Evolutionary conservation across 2,888 invertebrate genomes (phyloP).

Genomic region (Baronia brevicornis): DNA sequence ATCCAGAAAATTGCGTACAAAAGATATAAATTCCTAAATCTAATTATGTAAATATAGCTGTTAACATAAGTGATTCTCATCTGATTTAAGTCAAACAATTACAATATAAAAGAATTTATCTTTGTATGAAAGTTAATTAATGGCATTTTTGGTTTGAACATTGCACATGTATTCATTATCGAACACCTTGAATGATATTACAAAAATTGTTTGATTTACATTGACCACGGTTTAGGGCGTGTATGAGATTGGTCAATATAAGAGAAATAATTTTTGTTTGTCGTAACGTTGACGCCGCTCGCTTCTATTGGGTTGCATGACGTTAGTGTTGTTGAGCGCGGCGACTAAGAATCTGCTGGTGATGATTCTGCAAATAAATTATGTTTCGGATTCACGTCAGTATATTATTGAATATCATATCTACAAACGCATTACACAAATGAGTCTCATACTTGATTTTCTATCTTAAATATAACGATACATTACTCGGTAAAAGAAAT

Average conservation of each 20-base stretch:
- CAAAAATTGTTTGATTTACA: constrained; percentile 59
- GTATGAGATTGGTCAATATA: constrained; percentile 43
- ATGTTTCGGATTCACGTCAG: too few species aligned
- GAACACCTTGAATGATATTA: constrained; percentile 53
- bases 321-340: constrained; percentile 30
- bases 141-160: constrained; percentile 74
- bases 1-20: constrained; percentile 71
- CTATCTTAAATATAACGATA: too few species aligned
- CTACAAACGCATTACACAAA: too few species aligned
- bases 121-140: constrained; percentile 63
- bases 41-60: constrained; percentile 68
- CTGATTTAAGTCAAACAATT: constrained; percentile 70
- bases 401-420: too few species aligned
- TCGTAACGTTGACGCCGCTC: constrained; percentile 35
- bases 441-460: too few species aligned
- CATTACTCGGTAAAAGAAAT: too few species aligned
- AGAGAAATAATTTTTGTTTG: constrained; percentile 56
- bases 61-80: constrained; percentile 61
- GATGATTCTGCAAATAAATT: too few species aligned
- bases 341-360: constrained; percentile 19
- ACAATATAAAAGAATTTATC: constrained; percentile 50
- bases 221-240: constrained; percentile 57
- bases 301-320: constrained; percentile 32
- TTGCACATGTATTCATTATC: constrained; percentile 69
- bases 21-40: constrained; percentile 74